Conservation (phyloP, 23 tunicate species). For the Ascidia mentula region DNA sequence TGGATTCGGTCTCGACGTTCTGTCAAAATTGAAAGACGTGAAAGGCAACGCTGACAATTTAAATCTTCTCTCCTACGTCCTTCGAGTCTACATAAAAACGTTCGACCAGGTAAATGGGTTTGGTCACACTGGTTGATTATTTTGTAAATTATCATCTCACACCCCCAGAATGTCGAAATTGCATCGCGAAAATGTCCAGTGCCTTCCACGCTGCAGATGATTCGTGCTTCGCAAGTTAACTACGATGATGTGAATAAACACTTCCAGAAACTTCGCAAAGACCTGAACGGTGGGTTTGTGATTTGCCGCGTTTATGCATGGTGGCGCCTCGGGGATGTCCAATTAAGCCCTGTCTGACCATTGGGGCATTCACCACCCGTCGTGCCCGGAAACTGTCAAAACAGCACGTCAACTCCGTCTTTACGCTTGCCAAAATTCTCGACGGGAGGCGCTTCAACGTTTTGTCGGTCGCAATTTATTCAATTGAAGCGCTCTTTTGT, state of each 20-base stretch:
- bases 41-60: constrained; percentile 26
- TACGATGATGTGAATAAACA: constrained; percentile 28
- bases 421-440: constrained; percentile 5
- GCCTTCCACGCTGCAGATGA: constrained; percentile 25
- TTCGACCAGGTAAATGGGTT: constrained; percentile 24
- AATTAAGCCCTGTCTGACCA: background rate
- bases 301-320: no score
- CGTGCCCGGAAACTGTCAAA: constrained; percentile 4
- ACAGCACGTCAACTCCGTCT: background rate
- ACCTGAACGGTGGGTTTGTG: constrained; percentile 59
- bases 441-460: background rate
- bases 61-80: constrained; percentile 41
- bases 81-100: constrained; percentile 17
- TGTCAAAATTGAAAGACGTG: constrained; percentile 58
- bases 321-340: background rate
- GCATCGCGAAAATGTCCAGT: constrained; percentile 26
- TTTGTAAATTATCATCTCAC: no score
- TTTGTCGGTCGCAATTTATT: background rate
- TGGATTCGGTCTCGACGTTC: constrained; percentile 58
- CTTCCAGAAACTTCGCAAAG: constrained; percentile 16
- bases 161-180: constrained; percentile 16
- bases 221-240: constrained; percentile 47
- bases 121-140: background rate
- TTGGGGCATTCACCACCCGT: constrained; percentile 8
- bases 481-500: background rate